Evolutionary conservation across 2,113 vertebrate species (phyloP).

Genomic region (Tachuris rubrigastra): DNA sequence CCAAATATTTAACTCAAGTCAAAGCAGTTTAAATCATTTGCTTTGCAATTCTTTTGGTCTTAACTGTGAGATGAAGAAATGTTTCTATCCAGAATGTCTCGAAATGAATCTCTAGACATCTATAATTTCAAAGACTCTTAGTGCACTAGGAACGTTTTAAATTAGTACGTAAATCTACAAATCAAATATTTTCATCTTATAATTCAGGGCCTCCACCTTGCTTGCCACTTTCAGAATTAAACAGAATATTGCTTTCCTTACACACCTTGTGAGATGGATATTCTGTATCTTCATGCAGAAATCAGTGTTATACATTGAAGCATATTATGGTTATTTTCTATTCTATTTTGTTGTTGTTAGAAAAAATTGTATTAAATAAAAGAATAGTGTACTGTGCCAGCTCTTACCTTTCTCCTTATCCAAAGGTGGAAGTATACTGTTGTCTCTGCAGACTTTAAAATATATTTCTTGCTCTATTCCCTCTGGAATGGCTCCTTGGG

Average conservation of each 20-base stretch:
- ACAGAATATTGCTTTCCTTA: not conserved
- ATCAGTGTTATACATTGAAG: fast-evolving
- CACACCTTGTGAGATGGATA: not conserved
- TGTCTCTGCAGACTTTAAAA: slow-evolving; percentile 99
- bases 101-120: not conserved
- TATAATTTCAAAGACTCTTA: not conserved
- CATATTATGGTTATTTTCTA: not conserved
- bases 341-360: not conserved
- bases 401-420: slow-evolving; percentile 97
- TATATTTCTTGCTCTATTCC: slow-evolving; percentile 98
- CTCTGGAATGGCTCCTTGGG: slow-evolving; percentile 96
- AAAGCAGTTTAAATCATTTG: not conserved
- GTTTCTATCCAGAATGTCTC: not conserved
- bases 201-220: not conserved
- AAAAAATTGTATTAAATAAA: not conserved
- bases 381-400: not conserved
- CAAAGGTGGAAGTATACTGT: slow-evolving; percentile 96
- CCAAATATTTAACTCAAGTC: not conserved
- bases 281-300: not conserved
- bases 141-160: not conserved
- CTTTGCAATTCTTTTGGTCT: not conserved
- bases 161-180: not conserved
- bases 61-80: not conserved
- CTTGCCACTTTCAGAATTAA: not conserved
- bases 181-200: not conserved